Base-by-base conservation (phyloP, 2,888 invertebrate species). In the Periphyllus acericola region DNA sequence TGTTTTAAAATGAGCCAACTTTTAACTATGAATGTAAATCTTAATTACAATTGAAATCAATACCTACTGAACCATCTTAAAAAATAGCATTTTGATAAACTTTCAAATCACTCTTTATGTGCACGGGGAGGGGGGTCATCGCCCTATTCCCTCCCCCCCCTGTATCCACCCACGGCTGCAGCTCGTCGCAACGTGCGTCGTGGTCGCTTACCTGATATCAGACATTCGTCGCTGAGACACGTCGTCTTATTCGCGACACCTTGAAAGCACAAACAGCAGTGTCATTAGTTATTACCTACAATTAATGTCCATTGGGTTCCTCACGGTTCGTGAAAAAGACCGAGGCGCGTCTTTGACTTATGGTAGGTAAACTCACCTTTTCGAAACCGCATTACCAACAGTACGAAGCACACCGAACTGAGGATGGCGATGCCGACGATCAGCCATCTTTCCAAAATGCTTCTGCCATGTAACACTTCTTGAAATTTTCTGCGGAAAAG, bases 221-320 rank as follows among this genome's bases (percentile, higher is more conserved):
- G n/a, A 75, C 87, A 87, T 40, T 87, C 87, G 25, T 81, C 34
- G 32, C 46, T 74, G 32, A 4, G 66, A 19, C 87, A 87, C 32
- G n/a, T 66, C 3, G 0, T 60, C 0, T 3, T 60, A 11, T 0
- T 25, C 11, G 71, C 5, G 29, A 40, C 21, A 34, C n/a, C 84
- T 84, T 2, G 3, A 68, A 66, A 66, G 68, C 9, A 76, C 68
- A 17, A 25, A 11, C 25, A 8, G 21, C 55, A 6, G 68, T 6
- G 68, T 68, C 11, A 29, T 25, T 5, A 6, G 14, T 55, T 55
- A 55, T 29, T 29, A 32, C 32, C 29, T 3, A n/a, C n/a, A n/a
- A n/a, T n/a, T n/a, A n/a, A n/a, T n/a, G 32, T 6, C 1, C 46
- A 9, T 9, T 29, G 68, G 25, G 29, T 11, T 29, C n/a, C n/a